Evolutionary conservation across 2,888 invertebrate species (phyloP).

Genomic region (Sinelater perroti): DNA sequence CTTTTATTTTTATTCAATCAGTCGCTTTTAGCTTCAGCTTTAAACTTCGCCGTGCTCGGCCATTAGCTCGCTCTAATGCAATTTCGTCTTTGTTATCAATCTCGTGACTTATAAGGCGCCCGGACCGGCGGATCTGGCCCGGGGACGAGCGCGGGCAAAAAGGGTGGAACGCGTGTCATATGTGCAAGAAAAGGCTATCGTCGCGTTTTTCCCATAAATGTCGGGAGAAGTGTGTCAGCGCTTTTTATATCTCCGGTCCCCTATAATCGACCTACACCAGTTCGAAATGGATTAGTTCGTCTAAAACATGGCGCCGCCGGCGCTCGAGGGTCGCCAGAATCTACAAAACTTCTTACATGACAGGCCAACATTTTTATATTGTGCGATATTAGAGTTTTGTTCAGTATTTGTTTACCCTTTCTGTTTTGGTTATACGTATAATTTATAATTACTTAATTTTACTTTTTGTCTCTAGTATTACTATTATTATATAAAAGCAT

Average conservation of each 20-base stretch:
- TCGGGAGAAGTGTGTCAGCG: slow-evolving; percentile 21
- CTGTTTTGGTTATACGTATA: no score
- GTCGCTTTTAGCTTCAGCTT: slow-evolving; percentile 19
- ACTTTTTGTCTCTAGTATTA: no score
- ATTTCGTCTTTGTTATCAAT: slow-evolving; percentile 2
- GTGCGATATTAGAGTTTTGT: no score
- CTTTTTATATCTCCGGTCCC: slow-evolving; percentile 19
- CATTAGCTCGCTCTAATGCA: not conserved
- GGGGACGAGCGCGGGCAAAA: slow-evolving; percentile 11
- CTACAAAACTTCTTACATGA: no score
- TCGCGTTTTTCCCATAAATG: slow-evolving; percentile 18
- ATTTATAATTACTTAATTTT: no score
- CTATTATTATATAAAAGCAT: no score
- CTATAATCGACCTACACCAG: slow-evolving; percentile 18
- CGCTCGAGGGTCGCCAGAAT: no score
- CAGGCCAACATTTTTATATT: no score
- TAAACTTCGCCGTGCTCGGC: slow-evolving; percentile 6
- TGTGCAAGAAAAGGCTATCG: slow-evolving; percentile 23
- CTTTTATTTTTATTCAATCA: slow-evolving; percentile 29
- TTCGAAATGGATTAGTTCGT: slow-evolving; percentile 9
- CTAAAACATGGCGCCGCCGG: slow-evolving; percentile 1
- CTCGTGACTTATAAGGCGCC: not conserved
- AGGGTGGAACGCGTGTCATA: slow-evolving; percentile 16
- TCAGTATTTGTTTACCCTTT: no score
- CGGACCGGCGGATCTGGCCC: not conserved